Evolutionary conservation across 2,888 invertebrate genomes (phyloP).

Genomic region (Petrophora chlorosata): DNA sequence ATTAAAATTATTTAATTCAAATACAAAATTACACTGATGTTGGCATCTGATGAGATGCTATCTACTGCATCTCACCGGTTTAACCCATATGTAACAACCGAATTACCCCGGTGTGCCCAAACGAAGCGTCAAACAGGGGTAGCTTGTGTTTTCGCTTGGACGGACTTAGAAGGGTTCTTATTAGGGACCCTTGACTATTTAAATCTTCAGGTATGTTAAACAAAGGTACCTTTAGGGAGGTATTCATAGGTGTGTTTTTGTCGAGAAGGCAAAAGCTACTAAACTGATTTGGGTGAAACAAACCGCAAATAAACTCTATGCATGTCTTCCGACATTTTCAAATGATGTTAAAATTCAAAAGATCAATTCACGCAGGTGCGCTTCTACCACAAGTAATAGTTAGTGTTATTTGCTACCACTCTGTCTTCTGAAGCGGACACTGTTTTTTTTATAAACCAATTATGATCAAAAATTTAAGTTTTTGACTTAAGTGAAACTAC

Average conservation of each 20-base stretch:
- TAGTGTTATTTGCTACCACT: too few relatives aligned
- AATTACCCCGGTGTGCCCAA: slow-evolving; percentile 59
- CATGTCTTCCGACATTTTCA: too few relatives aligned
- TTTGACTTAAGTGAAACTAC: too few relatives aligned
- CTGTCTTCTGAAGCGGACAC: too few relatives aligned
- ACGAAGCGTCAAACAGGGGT: slow-evolving; percentile 61
- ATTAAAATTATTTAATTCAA: too few relatives aligned
- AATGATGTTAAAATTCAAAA: too few relatives aligned
- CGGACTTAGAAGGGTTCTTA: slow-evolving; percentile 50
- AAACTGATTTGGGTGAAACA: slow-evolving; percentile 8
- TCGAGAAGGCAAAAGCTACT: slow-evolving; percentile 8
- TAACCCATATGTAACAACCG: slow-evolving; percentile 12
- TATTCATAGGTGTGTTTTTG: slow-evolving; percentile 28
- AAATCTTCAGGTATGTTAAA: slow-evolving; percentile 36
- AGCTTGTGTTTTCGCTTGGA: slow-evolving; percentile 55
- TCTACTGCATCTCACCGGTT: slow-evolving; percentile 15
- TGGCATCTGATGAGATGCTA: too few relatives aligned
- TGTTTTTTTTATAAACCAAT: too few relatives aligned
- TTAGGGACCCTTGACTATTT: slow-evolving; percentile 33
- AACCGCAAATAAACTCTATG: slow-evolving; percentile 12
- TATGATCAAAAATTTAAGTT: too few relatives aligned
- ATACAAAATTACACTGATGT: too few relatives aligned
- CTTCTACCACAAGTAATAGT: too few relatives aligned
- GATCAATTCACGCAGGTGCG: too few relatives aligned
- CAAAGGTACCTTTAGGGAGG: slow-evolving; percentile 25